Base-by-base conservation (phyloP, 2,888 invertebrate genomes). In the Dasysyrphus albostriatus region DNA sequence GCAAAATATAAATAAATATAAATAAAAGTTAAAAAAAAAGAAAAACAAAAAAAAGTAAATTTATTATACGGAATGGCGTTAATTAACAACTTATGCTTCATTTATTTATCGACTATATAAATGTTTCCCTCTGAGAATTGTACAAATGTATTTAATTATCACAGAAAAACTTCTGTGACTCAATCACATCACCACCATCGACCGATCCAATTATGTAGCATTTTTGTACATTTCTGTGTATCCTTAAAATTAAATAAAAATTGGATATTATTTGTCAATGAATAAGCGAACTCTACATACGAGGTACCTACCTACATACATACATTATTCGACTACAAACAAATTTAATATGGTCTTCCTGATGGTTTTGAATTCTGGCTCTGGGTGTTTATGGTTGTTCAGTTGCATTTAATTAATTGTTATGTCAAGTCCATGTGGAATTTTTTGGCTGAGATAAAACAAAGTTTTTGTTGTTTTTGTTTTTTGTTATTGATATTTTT, bases 81-180 rank as follows among this genome's bases (percentile, higher is more conserved):
- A 76, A 84, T 80, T 80, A 75, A 84, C 75, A 84, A 84, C 83
- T 49, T 72, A 76, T 84, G 83, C 83, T 80, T 72, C 83, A 84
- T 84, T 80, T 80, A 80, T 75, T 75, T 58, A 75, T 59, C 65
- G 63, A 42, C 10, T 42, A 19, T 34, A 51, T 49, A 32, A 63
- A 19, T 70, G 39, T 65, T 32, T 19, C 65, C 39, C 58, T 49
- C 16, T 29, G 74, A 79, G 74, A 63, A 70, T 32, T n/a, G 14
- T 54, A 32, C 29, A 29, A 39, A 51, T 34, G 42, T 61, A 72
- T 69, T 80, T 83, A 84, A 80, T 76, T 80, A 58, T 56, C 24
- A 29, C 37, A 47, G 44, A 37, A 75, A 78, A 79, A 63, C 39
- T 67, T 63, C 32, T 49, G 19, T 49, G 10, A 42, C 58, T 39